Percentiles rank a stretch among this genome's conserved stretches.
Conservation (phyloP, 1,140 invertebrate species). For the Drosophila navojoa region DNA sequence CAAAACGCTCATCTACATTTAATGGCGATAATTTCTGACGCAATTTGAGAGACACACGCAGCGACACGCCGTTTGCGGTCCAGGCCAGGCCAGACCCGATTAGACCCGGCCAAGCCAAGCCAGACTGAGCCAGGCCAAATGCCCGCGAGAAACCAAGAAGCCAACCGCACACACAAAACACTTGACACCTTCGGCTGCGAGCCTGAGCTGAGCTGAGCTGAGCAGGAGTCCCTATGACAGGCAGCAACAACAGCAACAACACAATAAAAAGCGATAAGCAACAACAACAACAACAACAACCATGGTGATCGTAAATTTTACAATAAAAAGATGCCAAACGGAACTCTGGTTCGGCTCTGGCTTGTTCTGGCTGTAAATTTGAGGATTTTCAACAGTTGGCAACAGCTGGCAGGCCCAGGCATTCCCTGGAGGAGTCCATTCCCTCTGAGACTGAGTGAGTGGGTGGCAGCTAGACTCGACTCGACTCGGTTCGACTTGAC, state of each 20-base stretch:
- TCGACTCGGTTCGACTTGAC: not conserved
- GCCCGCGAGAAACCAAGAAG: conserved; percentile 56
- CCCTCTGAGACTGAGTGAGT: not conserved
- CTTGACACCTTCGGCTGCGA: conserved; percentile 66
- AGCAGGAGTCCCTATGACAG: not conserved
- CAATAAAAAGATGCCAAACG: conserved; percentile 35
- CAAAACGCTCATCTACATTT: conserved; percentile 82
- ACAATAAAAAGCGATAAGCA: conserved; percentile 55
- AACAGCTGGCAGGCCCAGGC: conserved; percentile 55
- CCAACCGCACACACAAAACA: conserved; percentile 68
- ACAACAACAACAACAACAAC: conserved; percentile 17
- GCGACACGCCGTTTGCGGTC: conserved; percentile 34
- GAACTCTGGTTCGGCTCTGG: not conserved
- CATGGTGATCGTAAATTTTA: conserved; percentile 68
- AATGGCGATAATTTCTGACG: conserved; percentile 81
- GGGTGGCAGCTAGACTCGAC: conserved; percentile 44
- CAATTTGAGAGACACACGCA: conserved; percentile 73
- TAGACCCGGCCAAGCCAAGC: not conserved
- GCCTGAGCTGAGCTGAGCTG: conserved; percentile 24
- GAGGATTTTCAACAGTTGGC: conserved; percentile 70
- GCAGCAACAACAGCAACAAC: conserved; percentile 17
- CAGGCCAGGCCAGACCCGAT: conserved; percentile 2
- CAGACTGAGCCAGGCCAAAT: conserved; percentile 2
- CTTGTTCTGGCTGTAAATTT: conserved; percentile 55
- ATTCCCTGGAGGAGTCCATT: conserved; percentile 8